phyloP scores from a whole-genome alignment of 2,797 vertebrate species.

The Balearica regulorum region DNA sequence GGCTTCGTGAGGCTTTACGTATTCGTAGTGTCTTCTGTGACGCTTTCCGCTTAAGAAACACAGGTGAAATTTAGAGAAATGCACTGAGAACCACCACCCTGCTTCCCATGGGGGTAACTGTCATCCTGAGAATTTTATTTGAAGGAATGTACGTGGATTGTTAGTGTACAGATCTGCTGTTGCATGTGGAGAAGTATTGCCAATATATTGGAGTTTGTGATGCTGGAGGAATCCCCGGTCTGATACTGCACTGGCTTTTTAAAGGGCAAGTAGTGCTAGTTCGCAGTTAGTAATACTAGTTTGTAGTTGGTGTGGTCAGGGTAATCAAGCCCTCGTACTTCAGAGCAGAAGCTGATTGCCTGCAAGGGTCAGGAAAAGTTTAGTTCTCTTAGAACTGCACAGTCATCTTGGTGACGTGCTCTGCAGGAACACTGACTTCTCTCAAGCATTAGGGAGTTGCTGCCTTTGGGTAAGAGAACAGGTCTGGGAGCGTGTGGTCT shows the following conservation, averaged over 20 bases:
- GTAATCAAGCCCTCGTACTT: background rate
- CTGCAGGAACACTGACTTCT: background rate
- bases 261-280: background rate
- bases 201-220: background rate
- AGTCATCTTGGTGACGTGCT: background rate
- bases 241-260: background rate
- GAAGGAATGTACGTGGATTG: background rate
- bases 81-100: background rate
- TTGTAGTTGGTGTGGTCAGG: fast-evolving
- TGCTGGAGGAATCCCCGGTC: background rate
- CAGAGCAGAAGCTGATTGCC: background rate
- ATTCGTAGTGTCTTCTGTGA: background rate
- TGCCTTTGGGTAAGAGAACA: background rate
- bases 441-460: background rate
- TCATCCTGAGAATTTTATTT: background rate
- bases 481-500: fast-evolving
- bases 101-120: fast-evolving
- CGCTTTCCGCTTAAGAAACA: background rate
- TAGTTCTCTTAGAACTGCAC: background rate
- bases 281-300: background rate
- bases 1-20: background rate
- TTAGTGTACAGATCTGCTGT: background rate
- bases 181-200: background rate
- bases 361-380: background rate
- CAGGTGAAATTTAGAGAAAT: background rate